Evolutionary conservation across 2,888 invertebrate genomes (phyloP), one percentile per base, ranked within the genome.

Genomic region (Pantelozetes paolii): DNA sequence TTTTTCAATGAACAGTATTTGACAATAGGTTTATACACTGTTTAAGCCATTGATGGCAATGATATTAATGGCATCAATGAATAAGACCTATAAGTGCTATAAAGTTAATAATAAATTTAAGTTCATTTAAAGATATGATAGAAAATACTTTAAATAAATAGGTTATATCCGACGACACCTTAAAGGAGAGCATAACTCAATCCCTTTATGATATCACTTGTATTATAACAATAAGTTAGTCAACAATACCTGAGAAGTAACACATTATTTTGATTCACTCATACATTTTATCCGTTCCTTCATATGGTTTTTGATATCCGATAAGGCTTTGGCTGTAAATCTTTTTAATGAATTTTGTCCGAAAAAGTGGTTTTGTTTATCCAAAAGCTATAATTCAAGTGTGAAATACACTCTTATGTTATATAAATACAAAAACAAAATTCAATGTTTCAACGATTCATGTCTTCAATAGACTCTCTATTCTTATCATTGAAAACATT

Each of bases 161-260:
- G 42, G 67, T 67, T 23, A 40, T 67, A 42, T 67, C 40, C 40
- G 6, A 15, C 40, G 40, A 67, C 67, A 42, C 42, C 11, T 67
- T 67, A 23, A 11, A 67, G 32, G 67, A 67, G 67, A 67, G 20
- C 36, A 45, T 67, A 67, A 67, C 42, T 67, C 67, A 67, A 67
- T 67, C 2, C n/a, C 23, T 40, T 26, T 36, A 57, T 57, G 26
- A 67, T 40, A 40, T 23, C 40, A 67, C 42, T 67, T 67, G n/a
- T 64, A 20, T 23, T 23, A 30, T 20, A 32, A 6, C 6, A 64
- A 36, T 13, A 42, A 67, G 32, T 64, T 64, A 67, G n/a, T 67
- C n/a, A 67, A 42, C 67, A 40, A 67, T 42, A 62, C 59, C 59
- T 62, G 32, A 62, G n/a, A 32, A 62, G 18, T 30, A 32, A 32